Base-by-base conservation (phyloP, 2,797 vertebrate species). In the Poeciliopsis gracilis region DNA sequence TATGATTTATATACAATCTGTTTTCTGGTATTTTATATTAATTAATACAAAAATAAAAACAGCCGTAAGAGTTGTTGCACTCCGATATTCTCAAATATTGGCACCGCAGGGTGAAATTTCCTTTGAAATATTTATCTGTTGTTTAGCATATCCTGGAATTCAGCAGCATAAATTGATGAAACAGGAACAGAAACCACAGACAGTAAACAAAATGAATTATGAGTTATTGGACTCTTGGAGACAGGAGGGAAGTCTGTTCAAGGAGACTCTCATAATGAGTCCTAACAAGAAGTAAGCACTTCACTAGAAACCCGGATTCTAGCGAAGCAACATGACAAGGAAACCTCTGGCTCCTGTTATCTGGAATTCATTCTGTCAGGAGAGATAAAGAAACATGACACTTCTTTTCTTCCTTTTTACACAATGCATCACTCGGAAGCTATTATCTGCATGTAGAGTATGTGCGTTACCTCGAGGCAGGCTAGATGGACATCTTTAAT, bases 401-500 rank as follows among this genome's bases (percentile, higher is more conserved):
- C n/a, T 53, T 25, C 3, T 53, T 51, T 9, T 51, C 8, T 18
- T 46, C 15, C 15, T 49, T 47, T 12, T 67, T 5, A 63, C 12
- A 67, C 7, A 28, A 38, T 9, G 6, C 28, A 6, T n/a, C 28
- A 41, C 38, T 75, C 43, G 47, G 9, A 45, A 23, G 25, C 43
- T 0, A 30, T 33, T 0, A 3, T 67, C 51, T 15, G n/a, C n/a
- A 8, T 63, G 33, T 9, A 67, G 20, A 69, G 69, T 55, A 73
- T 55, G 75, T 66, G 70, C 0, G 53, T 28, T 89, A 99, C 98
- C 96, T 99, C 98, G 80, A 99, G 91, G 82, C 98, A 99, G 87
- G 98, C 98, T 83, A 99, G 95, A 82, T 99, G 98, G 66, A 99
- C 96, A 0, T 97, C 97, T 91, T 99, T 99, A 83, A 99, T 97